Evolutionary conservation across 2,113 vertebrate genomes (phyloP), one percentile per base, ranked within the genome.

Genomic region (Aphyosemion australe): DNA sequence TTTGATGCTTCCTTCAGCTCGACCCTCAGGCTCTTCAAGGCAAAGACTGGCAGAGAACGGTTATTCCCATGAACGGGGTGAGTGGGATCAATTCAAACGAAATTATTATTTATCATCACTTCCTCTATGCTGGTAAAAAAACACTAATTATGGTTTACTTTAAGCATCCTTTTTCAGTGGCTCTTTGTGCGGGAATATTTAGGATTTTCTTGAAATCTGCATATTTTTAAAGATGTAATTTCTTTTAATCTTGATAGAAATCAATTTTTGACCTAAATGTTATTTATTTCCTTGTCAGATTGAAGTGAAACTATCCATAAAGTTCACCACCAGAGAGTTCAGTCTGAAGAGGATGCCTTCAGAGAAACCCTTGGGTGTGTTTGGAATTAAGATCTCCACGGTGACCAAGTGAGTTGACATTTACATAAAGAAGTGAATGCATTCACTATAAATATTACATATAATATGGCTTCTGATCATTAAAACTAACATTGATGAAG

Each of bases 261-360:
- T 26, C 26, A 26, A 26, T 1, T 26, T 26, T 26, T 26, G 26
- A 26, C 26, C 26, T n/a, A n/a, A n/a, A n/a, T n/a, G n/a, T 32
- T 47, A 65, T 50, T 3, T 32, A 3, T 68, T 53, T 74, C 54
- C 18, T 55, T 20, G 73, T 70, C 76, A 99, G 97, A 93, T 98
- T 9, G 97, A 99, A 83, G 95, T 98, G 70, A 99, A 98, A 76
- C 90, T 99, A 3, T 99, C 96, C 0, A 89, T 99, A 80, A 99
- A 97, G 93, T 98, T 99, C 78, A 98, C 95, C 64, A 99, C 95
- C 67, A 92, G 97, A 34, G 97, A 99, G 80, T 97, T 99, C 74
- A 99, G 97, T 87, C 87, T 99, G 84, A 99, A 99, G 78, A 93
- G 95, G 76, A 94, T 96, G 93, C 95, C 96, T 0, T 97, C 96